These are phyloP conservation scores for Heterodera carotae DNA, from an alignment of 1,140 invertebrate species.

Conservation along the genomic window DNA sequence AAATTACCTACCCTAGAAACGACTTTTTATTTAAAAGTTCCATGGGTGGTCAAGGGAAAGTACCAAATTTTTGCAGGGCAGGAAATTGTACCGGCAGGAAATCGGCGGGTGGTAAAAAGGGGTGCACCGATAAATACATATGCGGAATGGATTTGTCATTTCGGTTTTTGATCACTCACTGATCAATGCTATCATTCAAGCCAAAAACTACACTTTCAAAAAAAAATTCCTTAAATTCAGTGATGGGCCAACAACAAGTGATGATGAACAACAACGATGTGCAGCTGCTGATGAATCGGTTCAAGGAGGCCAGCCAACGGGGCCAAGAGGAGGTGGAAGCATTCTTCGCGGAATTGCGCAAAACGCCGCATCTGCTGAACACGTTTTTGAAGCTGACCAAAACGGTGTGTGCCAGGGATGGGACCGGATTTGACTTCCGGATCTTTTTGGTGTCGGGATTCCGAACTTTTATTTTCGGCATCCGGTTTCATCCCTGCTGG, in stretches of 20 bases:
- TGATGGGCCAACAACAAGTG: slow-evolving; percentile 22
- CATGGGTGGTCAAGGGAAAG: too few species aligned
- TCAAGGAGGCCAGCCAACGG: slow-evolving; percentile 28
- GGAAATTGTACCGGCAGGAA: too few species aligned
- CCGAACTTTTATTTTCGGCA: too few species aligned
- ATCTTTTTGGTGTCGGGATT: too few species aligned
- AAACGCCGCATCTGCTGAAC: slow-evolving; percentile 55
- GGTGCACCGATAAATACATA: too few species aligned
- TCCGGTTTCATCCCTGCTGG: too few species aligned
- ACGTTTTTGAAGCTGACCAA: slow-evolving; percentile 55
- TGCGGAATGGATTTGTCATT: neutral
- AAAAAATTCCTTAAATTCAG: neutral
- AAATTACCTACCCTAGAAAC: too few species aligned
- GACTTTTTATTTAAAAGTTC: too few species aligned
- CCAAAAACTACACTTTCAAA: neutral
- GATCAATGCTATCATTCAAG: neutral
- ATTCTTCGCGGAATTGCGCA: slow-evolving; percentile 51
- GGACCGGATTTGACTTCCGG: too few species aligned
- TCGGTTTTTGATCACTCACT: neutral
- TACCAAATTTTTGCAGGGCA: too few species aligned
- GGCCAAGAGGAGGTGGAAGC: slow-evolving; percentile 20
- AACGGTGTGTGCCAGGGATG: neutral
- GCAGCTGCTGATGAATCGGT: slow-evolving; percentile 35
- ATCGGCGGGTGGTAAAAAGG: too few species aligned
- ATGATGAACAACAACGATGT: slow-evolving; percentile 36